Evolutionary conservation across 2,888 invertebrate species (phyloP).

Genomic region (Aquatica leii): DNA sequence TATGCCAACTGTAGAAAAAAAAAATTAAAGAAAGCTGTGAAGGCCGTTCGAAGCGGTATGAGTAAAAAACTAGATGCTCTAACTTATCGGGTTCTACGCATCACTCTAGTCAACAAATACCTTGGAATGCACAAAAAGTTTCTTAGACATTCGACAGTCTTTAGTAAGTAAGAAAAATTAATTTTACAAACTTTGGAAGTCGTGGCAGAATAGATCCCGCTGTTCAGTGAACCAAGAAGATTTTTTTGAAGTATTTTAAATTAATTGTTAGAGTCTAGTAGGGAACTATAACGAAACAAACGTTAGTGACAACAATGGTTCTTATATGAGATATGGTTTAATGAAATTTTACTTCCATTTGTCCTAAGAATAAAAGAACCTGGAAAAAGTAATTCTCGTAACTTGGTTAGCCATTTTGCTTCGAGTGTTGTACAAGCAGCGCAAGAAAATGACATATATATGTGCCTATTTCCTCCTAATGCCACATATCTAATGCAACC

Average conservation of each 20-base stretch:
- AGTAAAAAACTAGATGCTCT: not conserved
- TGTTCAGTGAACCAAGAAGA: constrained; percentile 25
- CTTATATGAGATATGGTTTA: constrained; percentile 39
- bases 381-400: constrained; percentile 44
- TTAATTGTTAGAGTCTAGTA: no score
- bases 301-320: no score
- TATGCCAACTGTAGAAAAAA: not conserved
- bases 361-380: constrained; percentile 29
- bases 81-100: no score
- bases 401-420: constrained; percentile 29
- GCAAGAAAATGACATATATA: constrained; percentile 35
- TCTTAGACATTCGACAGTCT: not conserved
- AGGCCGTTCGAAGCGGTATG: not conserved
- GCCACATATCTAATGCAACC: constrained; percentile 15
- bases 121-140: not conserved
- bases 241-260: no score
- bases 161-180: constrained; percentile 11
- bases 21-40: not conserved
- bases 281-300: no score
- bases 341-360: constrained; percentile 39
- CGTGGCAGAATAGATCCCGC: constrained; percentile 25
- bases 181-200: constrained; percentile 21
- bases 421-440: constrained; percentile 39
- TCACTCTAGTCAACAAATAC: not conserved
- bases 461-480: constrained; percentile 33